These are phyloP conservation scores for Grapholita molesta DNA, from an alignment of 1,140 invertebrate species.

Conservation along the genomic window DNA sequence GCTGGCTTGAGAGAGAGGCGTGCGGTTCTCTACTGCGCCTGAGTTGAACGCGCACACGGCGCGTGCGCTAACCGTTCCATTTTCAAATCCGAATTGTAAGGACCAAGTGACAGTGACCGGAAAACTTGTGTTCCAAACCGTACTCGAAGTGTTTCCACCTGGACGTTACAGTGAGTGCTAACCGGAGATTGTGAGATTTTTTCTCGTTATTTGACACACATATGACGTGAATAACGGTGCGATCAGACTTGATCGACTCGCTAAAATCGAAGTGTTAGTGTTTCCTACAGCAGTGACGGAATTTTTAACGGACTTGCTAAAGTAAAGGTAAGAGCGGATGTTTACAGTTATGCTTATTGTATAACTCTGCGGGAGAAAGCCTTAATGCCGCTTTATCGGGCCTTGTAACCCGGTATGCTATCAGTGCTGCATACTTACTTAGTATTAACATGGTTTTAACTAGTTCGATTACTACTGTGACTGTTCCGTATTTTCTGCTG, in stretches of 20 bases:
- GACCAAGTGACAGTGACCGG: slow-evolving; percentile 15
- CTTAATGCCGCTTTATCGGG: slow-evolving; percentile 18
- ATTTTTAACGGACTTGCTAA: slow-evolving; percentile 74
- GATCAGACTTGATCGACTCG: slow-evolving; percentile 68
- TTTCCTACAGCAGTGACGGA: slow-evolving; percentile 64
- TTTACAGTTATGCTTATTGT: slow-evolving; percentile 76
- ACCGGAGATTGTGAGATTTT: slow-evolving; percentile 45
- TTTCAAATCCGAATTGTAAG: neutral
- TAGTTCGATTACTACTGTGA: neutral
- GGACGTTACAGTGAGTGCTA: slow-evolving; percentile 43
- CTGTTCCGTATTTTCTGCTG: neutral
- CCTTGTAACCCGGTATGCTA: neutral
- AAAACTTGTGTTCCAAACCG: neutral
- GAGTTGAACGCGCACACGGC: neutral
- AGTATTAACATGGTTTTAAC: neutral
- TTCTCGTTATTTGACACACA: slow-evolving; percentile 65
- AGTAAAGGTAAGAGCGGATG: slow-evolving; percentile 71
- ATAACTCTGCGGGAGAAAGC: slow-evolving; percentile 65
- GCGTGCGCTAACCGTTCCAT: slow-evolving; percentile 9
- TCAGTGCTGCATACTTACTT: neutral
- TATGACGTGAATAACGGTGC: slow-evolving; percentile 73
- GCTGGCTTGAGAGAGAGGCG: slow-evolving; percentile 61
- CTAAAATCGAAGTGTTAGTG: slow-evolving; percentile 73
- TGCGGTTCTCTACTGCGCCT: slow-evolving; percentile 23
- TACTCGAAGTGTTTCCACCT: slow-evolving; percentile 54